Percentiles rank a stretch among this genome's conserved stretches.
Conservation (phyloP, 1,140 invertebrate species). For the Brachionus rubens region DNA sequence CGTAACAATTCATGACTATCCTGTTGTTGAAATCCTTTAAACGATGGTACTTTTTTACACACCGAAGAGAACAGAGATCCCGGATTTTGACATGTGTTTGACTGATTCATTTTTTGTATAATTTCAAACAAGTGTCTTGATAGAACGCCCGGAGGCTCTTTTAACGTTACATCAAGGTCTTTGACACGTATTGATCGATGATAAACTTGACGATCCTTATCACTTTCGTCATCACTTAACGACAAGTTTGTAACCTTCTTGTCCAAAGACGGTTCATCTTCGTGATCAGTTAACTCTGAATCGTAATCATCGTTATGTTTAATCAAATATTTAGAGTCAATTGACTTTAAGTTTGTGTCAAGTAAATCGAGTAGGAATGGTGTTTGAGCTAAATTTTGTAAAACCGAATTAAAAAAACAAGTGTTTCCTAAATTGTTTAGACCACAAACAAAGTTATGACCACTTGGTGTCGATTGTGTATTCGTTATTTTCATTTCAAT, state of each 20-base stretch:
- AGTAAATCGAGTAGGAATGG: slow-evolving; percentile 16
- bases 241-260: not conserved
- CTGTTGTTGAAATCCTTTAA: slow-evolving; percentile 88
- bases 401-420: slow-evolving; percentile 91
- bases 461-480: not conserved
- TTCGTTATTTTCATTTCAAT: not conserved
- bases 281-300: slow-evolving; percentile 35
- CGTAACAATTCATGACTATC: slow-evolving; percentile 89
- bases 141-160: not conserved
- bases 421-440: slow-evolving; percentile 82
- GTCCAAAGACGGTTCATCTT: not conserved
- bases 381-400: slow-evolving; percentile 65
- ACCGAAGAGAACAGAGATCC: not conserved
- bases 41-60: slow-evolving; percentile 67
- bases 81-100: not conserved
- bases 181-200: slow-evolving; percentile 23
- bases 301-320: slow-evolving; percentile 42
- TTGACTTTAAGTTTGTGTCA: not conserved
- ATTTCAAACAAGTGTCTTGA: not conserved
- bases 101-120: slow-evolving; percentile 4
- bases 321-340: not conserved
- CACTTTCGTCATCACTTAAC: slow-evolving; percentile 1
- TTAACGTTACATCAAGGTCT: not conserved
- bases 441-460: slow-evolving; percentile 48
- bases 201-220: not conserved